Percentiles rank a stretch among this genome's conserved stretches.
phyloP scores from a whole-genome alignment of 2,113 vertebrate genomes.

The Odobenus rosmarus region DNA sequence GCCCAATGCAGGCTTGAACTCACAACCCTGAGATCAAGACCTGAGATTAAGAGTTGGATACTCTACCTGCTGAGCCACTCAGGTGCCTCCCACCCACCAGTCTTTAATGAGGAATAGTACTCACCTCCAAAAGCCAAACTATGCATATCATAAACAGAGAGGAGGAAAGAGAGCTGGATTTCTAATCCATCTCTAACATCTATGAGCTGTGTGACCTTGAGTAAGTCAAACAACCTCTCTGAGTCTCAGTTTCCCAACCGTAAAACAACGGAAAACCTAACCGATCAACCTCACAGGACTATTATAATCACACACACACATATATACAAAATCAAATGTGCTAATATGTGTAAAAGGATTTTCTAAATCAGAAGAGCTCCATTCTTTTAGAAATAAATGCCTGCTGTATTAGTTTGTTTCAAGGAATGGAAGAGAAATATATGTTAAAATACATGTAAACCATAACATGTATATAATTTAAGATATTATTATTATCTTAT shows the following conservation, averaged over 20 bases:
- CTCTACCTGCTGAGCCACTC: not conserved
- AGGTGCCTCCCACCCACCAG: not conserved
- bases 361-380: slow-evolving; percentile 10
- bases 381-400: not conserved
- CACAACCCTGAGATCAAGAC: not conserved
- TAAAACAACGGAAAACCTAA: not conserved
- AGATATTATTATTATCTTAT: not conserved
- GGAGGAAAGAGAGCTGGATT: not conserved
- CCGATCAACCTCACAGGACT: not conserved
- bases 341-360: not conserved
- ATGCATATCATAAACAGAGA: not conserved
- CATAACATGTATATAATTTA: too few relatives aligned
- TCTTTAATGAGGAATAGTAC: not conserved
- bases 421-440: not conserved
- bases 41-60: not conserved
- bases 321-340: not conserved
- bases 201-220: not conserved
- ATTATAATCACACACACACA: not conserved
- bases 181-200: not conserved
- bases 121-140: not conserved
- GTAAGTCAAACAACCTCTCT: not conserved
- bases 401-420: not conserved
- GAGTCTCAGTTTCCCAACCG: not conserved
- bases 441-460: not conserved
- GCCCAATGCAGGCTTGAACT: not conserved